Evolutionary conservation across 2,113 vertebrate genomes (phyloP).

Genomic region (Puffinus mauretanicus): DNA sequence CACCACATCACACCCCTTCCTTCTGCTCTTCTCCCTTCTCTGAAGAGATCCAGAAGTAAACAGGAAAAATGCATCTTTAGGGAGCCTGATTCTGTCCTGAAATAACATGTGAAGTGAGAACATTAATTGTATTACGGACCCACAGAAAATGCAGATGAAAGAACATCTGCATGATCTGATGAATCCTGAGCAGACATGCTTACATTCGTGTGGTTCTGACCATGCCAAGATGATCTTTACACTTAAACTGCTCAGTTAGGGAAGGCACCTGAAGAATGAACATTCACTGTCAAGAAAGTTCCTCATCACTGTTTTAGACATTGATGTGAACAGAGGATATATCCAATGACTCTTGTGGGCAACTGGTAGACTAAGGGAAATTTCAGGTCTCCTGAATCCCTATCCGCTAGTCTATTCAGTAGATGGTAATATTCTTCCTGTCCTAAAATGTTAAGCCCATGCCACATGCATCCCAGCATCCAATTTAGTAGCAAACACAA

Average conservation of each 20-base stretch:
- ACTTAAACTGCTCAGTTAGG: neutral
- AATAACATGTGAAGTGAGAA: neutral
- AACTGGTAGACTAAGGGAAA: neutral
- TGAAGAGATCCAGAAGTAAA: neutral
- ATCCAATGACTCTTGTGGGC: neutral
- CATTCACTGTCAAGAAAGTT: neutral
- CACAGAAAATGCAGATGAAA: neutral
- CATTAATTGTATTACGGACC: neutral
- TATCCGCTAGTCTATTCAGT: neutral
- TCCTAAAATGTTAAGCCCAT: neutral
- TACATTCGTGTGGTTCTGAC: neutral
- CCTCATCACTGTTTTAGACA: neutral
- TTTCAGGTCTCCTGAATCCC: neutral
- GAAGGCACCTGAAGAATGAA: neutral
- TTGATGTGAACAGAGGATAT: neutral
- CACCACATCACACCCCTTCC: neutral
- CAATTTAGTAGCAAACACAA: neutral
- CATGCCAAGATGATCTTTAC: neutral
- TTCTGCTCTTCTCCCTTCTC: neutral
- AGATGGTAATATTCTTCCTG: neutral
- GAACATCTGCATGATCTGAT: neutral
- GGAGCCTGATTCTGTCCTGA: neutral
- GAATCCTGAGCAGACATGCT: neutral
- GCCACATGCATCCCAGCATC: neutral
- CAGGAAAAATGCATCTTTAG: neutral